Evolutionary conservation across 2,888 invertebrate genomes (phyloP).

Genomic region (Callyntrura sp.): DNA sequence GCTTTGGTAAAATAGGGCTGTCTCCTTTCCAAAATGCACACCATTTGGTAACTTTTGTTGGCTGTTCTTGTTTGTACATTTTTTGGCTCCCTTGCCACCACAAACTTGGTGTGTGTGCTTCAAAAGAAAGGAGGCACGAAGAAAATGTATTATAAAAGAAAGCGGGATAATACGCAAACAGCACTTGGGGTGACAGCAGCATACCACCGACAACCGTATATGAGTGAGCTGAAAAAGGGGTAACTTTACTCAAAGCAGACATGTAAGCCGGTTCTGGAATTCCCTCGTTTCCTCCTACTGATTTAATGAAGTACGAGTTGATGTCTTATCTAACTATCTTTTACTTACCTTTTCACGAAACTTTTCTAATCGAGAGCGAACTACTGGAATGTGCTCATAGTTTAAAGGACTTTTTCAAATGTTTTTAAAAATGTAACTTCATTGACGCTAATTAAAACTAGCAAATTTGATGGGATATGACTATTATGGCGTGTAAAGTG

Average conservation of each 20-base stretch:
- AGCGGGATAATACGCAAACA: slow-evolving; percentile 59
- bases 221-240: slow-evolving; percentile 63
- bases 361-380: slow-evolving; percentile 49
- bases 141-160: slow-evolving; percentile 67
- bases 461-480: neutral
- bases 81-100: slow-evolving; percentile 71
- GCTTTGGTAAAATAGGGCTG: neutral
- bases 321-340: slow-evolving; percentile 58
- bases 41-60: slow-evolving; percentile 71
- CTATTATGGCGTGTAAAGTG: neutral
- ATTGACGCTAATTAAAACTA: slow-evolving; percentile 35
- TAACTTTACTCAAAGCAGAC: slow-evolving; percentile 46
- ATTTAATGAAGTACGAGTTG: slow-evolving; percentile 74
- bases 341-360: slow-evolving; percentile 57
- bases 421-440: neutral
- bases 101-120: slow-evolving; percentile 60
- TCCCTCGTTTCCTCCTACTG: slow-evolving; percentile 32
- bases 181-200: slow-evolving; percentile 64
- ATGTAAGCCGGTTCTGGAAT: slow-evolving; percentile 20
- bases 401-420: slow-evolving; percentile 16
- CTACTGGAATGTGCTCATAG: neutral
- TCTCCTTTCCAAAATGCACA: slow-evolving; percentile 3
- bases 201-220: neutral
- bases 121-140: slow-evolving; percentile 55
- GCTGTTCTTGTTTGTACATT: slow-evolving; percentile 63